Evolutionary conservation across 1,140 invertebrate species (phyloP).

Genomic region (Caenorhabditis latens): DNA sequence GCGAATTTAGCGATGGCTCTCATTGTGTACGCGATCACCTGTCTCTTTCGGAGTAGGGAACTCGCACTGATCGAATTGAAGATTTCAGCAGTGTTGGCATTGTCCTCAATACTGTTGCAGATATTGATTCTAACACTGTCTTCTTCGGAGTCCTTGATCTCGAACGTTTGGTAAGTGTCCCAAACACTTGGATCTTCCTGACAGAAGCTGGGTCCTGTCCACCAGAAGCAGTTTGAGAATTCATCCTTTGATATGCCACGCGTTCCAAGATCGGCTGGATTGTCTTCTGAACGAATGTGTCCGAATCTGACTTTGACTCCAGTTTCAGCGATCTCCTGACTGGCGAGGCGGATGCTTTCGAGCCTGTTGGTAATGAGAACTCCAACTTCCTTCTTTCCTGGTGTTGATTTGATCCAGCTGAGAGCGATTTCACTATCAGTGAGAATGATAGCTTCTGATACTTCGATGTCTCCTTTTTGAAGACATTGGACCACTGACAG

Average conservation of each 20-base stretch:
- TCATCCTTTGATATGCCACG: background rate
- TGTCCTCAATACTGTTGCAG: background rate
- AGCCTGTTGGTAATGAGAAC: slow-evolving; percentile 15
- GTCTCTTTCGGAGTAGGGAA: background rate
- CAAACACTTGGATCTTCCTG: background rate
- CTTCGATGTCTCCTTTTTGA: background rate
- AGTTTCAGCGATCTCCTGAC: background rate
- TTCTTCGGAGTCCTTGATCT: background rate
- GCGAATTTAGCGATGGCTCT: background rate
- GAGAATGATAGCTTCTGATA: background rate
- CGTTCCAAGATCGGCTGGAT: slow-evolving; percentile 60
- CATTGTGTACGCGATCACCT: background rate
- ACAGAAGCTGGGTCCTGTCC: background rate
- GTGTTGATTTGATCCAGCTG: slow-evolving; percentile 30
- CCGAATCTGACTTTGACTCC: background rate
- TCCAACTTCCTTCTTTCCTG: slow-evolving; percentile 1
- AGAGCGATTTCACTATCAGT: slow-evolving; percentile 37
- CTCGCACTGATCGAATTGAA: background rate
- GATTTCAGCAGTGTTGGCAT: background rate
- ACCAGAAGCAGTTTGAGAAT: background rate
- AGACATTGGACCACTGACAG: background rate
- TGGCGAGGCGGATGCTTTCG: background rate
- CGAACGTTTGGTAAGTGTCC: background rate
- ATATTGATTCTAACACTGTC: background rate
- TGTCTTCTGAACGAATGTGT: slow-evolving; percentile 49